Percentiles rank a stretch among this genome's conserved stretches.
These are phyloP conservation scores for Tortricodes alternella DNA, from an alignment of 2,888 invertebrate species.

Conservation along the genomic window DNA sequence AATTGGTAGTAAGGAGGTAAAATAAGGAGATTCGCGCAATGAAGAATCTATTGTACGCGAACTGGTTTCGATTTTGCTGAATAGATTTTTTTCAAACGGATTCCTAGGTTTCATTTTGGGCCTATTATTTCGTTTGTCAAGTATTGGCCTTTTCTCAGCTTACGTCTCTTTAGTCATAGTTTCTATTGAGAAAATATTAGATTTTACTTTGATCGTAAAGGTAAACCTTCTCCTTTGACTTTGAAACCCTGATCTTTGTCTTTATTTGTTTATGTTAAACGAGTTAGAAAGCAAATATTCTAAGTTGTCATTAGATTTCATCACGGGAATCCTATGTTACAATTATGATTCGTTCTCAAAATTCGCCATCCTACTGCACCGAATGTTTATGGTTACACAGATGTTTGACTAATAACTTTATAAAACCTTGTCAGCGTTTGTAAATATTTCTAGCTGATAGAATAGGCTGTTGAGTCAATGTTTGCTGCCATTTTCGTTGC, in stretches of 20 bases:
- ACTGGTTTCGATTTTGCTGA: not conserved
- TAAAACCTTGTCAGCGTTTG: not conserved
- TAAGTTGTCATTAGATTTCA: not conserved
- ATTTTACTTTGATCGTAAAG: no score
- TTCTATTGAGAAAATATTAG: no score
- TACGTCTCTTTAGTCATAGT: no score
- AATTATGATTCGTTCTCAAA: constrained; percentile 3
- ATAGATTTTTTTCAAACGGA: not conserved
- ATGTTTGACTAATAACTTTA: constrained; percentile 1
- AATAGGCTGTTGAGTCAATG: constrained; percentile 25
- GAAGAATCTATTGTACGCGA: not conserved
- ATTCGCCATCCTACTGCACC: constrained; percentile 14
- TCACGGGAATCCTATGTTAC: constrained; percentile 1
- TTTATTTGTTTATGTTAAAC: no score
- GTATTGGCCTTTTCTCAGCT: no score
- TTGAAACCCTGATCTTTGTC: no score
- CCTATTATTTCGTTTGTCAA: not conserved
- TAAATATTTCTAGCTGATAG: constrained; percentile 8
- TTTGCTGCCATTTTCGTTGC: constrained; percentile 10
- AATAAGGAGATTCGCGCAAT: constrained; percentile 2
- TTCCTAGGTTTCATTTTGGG: not conserved
- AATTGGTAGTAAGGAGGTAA: constrained; percentile 21
- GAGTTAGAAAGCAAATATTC: no score
- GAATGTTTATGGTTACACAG: constrained; percentile 19
- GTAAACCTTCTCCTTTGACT: no score